Percentiles rank a stretch among this genome's conserved stretches.
Conservation (phyloP, 2,888 invertebrate species). For the Drosophila diplacantha region DNA sequence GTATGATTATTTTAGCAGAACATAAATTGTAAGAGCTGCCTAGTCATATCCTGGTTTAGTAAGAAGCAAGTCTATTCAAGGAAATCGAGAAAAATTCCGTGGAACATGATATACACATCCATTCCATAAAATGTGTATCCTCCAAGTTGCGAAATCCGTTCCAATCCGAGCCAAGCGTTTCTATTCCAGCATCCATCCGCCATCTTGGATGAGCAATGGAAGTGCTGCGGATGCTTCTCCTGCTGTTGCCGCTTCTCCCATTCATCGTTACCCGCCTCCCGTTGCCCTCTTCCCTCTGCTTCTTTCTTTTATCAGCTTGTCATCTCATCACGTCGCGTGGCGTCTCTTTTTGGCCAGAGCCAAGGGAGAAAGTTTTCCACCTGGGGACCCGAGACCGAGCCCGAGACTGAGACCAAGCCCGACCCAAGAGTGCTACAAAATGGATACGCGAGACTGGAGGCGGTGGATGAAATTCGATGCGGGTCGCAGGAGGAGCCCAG, state of each 20-base stretch:
- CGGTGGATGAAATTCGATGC: conserved; percentile 64
- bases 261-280: conserved; percentile 1
- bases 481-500: conserved; percentile 43
- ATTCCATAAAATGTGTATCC: conserved; percentile 19
- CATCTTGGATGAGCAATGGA: conserved; percentile 27
- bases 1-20: not conserved
- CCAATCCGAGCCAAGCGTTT: conserved; percentile 1
- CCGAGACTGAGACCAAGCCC: conserved; percentile 2
- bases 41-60: not conserved
- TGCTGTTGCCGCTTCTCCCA: conserved; percentile 1
- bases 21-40: not conserved
- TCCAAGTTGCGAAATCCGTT: conserved; percentile 2
- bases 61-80: not conserved
- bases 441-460: conserved; percentile 11
- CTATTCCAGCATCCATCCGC: conserved; percentile 17
- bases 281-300: not conserved
- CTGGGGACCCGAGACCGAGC: conserved; percentile 18
- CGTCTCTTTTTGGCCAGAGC: conserved; percentile 25
- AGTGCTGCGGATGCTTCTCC: conserved; percentile 20
- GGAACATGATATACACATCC: conserved; percentile 1
- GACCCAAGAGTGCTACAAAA: conserved; percentile 27
- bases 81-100: not conserved
- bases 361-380: conserved; percentile 36
- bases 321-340: conserved; percentile 27
- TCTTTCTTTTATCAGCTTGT: conserved; percentile 26